Base-by-base conservation (phyloP, 2,113 vertebrate species). In the Spermophilus dauricus region DNA sequence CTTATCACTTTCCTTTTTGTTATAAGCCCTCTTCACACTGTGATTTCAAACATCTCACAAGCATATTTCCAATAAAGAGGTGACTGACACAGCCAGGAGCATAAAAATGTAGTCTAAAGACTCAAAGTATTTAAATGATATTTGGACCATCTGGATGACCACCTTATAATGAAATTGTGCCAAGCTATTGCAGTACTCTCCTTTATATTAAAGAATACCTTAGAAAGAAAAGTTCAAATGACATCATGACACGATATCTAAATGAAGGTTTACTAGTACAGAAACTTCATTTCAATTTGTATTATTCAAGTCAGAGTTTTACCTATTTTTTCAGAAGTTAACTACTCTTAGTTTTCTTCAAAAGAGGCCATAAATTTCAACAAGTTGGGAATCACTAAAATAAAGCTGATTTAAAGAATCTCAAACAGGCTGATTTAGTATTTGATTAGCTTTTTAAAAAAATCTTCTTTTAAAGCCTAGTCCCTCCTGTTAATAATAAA, bases 361-460 rank as follows among this genome's bases (percentile, higher is more conserved):
- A 69, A 81, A 91, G 48, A 89, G 5, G 24, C 94, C 87, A 72
- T 70, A 45, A 88, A 87, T 83, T 56, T 89, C 85, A 95, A 48
- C 28, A 92, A 61, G 42, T 56, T 37, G 28, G 91, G 58, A 96
- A 83, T 84, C 92, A 85, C 10, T 24, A 34, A 22, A 91, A 65
- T 91, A 97, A 89, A 32, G 22, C 63, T 73, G 39, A 72, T 51
- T 87, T 83, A 90, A 70, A 65, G 26, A 86, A 58, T 80, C 26
- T 84, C 20, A 72, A 81, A 73, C 11, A 89, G 20, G 28, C 58
- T 96, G 93, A 96, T 56, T 94, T 48, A 91, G 42, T 80, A 92
- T 75, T 69, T 56, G n/a, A 80, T 70, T 51, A 91, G 0, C 39
- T 69, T 75, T 87, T 42, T 42, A 0, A 84, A 45, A 45, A 45